A percentile compares a stretch with the other conserved stretches of the same genome.
Conservation (phyloP, 1,140 invertebrate genomes). For the Panagrolaimus sp. region DNA sequence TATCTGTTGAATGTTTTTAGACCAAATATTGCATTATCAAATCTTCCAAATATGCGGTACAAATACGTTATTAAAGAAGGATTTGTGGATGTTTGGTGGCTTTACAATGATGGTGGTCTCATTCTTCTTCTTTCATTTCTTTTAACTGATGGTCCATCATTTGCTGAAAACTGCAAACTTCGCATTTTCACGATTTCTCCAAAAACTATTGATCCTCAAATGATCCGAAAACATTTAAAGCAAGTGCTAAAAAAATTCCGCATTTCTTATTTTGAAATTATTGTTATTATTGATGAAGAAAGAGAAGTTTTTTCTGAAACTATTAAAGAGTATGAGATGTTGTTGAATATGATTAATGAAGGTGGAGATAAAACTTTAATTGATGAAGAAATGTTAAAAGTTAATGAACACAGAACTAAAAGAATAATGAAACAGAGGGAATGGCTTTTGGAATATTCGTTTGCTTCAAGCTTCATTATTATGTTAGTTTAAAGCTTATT, state of each 20-base stretch:
- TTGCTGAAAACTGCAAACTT: constrained; percentile 33
- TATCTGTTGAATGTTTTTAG: no score
- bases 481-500: constrained; percentile 22
- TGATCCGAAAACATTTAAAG: constrained; percentile 28
- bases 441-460: constrained; percentile 40
- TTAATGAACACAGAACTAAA: constrained; percentile 28
- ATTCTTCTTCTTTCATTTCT: constrained; percentile 36
- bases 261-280: constrained; percentile 30
- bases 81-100: constrained; percentile 83
- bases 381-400: constrained; percentile 30
- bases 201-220: constrained; percentile 27
- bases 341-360: constrained; percentile 34
- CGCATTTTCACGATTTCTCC: constrained; percentile 43
- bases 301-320: constrained; percentile 38
- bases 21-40: no score
- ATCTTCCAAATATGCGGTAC: no score
- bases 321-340: constrained; percentile 35
- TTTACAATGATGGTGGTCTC: constrained; percentile 84
- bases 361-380: constrained; percentile 18
- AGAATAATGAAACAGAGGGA: constrained; percentile 40
- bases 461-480: constrained; percentile 43
- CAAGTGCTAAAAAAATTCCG: constrained; percentile 33
- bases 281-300: constrained; percentile 33
- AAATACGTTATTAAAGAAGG: neutral
- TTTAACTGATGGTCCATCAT: constrained; percentile 29